Conservation (phyloP, 2,888 invertebrate genomes). For the Ctenicera cuprea region DNA sequence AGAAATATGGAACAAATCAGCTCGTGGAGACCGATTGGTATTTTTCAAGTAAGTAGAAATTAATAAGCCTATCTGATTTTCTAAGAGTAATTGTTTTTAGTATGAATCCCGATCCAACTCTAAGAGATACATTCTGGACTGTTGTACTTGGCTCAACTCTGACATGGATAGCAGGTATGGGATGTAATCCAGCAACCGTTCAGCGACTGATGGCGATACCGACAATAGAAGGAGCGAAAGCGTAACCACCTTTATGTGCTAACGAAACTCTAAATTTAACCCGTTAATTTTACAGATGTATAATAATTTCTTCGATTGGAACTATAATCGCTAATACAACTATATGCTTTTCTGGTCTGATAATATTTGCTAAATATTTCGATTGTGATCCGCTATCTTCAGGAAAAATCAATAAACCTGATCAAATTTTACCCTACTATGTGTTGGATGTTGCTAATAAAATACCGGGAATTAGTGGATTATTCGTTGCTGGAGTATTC, state of each 20-base stretch:
- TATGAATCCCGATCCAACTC: conserved; percentile 76
- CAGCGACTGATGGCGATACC: conserved; percentile 78
- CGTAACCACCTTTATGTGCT: conserved; percentile 61
- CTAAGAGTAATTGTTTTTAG: conserved; percentile 64
- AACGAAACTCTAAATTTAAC: neutral
- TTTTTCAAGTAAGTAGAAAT: conserved; percentile 67
- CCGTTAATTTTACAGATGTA: conserved; percentile 43
- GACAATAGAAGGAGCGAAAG: conserved; percentile 74
- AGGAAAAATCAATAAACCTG: conserved; percentile 74
- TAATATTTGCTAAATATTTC: conserved; percentile 78
- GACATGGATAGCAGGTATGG: conserved; percentile 75
- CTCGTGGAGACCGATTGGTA: conserved; percentile 64
- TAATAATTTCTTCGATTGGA: conserved; percentile 44
- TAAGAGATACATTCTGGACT: conserved; percentile 77
- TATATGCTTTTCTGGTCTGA: conserved; percentile 64
- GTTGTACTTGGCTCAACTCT: conserved; percentile 76
- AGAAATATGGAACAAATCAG: conserved; percentile 66
- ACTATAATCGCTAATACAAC: conserved; percentile 46
- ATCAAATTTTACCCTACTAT: too few species aligned
- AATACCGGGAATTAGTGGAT: conserved; percentile 82
- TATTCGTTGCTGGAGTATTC: conserved; percentile 83
- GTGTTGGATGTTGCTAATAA: too few species aligned
- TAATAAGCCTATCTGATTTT: neutral
- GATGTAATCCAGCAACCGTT: conserved; percentile 76
- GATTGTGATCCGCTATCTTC: conserved; percentile 79